These are phyloP conservation scores for Amaurobius ferox DNA, from an alignment of 2,888 invertebrate species.

Conservation along the genomic window DNA sequence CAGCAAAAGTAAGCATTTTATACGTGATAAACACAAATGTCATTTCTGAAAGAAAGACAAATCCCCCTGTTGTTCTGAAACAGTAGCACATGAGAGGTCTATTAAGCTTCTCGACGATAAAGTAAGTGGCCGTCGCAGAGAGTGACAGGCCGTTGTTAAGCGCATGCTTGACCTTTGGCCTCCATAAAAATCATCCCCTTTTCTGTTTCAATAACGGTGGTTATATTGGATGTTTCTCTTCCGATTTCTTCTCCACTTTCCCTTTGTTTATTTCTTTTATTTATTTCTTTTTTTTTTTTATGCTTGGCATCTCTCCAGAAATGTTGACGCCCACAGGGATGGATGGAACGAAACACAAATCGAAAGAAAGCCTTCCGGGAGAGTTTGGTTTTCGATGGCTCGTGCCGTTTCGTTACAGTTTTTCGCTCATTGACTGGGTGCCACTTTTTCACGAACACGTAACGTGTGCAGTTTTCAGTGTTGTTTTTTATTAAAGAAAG, in stretches of 20 bases:
- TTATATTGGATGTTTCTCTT: slow-evolving; percentile 10
- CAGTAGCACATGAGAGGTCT: not conserved
- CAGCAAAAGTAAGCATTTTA: too few relatives aligned
- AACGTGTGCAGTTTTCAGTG: too few relatives aligned
- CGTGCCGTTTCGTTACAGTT: too few relatives aligned
- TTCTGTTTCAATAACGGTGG: slow-evolving; percentile 14
- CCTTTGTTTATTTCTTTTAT: not conserved
- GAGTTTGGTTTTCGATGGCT: too few relatives aligned
- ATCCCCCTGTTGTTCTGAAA: not conserved
- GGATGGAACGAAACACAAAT: not conserved
- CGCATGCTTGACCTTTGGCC: not conserved
- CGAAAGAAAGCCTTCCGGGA: not conserved
- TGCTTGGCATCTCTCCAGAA: not conserved
- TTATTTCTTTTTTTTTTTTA: not conserved
- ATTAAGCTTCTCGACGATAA: not conserved
- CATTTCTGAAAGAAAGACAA: not conserved
- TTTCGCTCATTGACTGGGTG: too few relatives aligned
- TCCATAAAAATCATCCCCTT: slow-evolving; percentile 12
- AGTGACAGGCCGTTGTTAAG: slow-evolving; percentile 5
- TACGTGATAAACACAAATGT: too few relatives aligned
- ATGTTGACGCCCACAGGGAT: slow-evolving; percentile 3
- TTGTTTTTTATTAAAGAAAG: too few relatives aligned
- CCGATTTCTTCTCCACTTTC: not conserved
- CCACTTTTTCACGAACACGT: too few relatives aligned
- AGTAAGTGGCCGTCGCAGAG: not conserved